These are phyloP conservation scores for Caenorhabditis afra DNA, from an alignment of 2,888 invertebrate genomes.

Conservation along the genomic window DNA sequence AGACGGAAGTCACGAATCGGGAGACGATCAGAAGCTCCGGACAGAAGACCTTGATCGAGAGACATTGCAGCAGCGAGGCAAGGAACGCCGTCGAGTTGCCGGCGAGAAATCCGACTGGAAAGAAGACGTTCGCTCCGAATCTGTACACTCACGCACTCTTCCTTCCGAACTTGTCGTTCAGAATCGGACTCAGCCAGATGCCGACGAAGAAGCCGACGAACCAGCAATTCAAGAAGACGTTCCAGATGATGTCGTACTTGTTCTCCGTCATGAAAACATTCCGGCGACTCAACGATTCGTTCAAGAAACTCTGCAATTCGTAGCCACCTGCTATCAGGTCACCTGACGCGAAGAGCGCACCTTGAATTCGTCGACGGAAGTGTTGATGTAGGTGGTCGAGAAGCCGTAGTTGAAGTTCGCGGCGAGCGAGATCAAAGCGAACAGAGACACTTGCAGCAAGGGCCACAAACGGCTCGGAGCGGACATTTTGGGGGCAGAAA, in stretches of 20 bases:
- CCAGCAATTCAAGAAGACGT: constrained; percentile 74
- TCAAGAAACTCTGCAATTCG: constrained; percentile 54
- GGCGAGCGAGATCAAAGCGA: constrained; percentile 61
- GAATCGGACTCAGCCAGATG: constrained; percentile 71
- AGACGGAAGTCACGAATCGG: constrained; percentile 69
- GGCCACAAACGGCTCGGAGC: constrained; percentile 14
- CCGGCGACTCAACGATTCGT: constrained; percentile 51
- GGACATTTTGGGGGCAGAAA: not conserved
- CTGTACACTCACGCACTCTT: constrained; percentile 61
- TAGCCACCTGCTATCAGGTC: not conserved
- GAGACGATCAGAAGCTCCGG: constrained; percentile 70
- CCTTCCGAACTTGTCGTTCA: constrained; percentile 74
- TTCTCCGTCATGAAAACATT: constrained; percentile 57
- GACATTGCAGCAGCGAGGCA: constrained; percentile 63
- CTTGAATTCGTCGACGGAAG: constrained; percentile 72
- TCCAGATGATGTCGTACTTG: constrained; percentile 69
- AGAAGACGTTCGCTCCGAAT: not conserved
- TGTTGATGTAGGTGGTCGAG: constrained; percentile 73
- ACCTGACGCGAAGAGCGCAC: constrained; percentile 16
- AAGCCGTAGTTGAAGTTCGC: constrained; percentile 76
- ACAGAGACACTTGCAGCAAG: constrained; percentile 54
- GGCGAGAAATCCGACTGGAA: constrained; percentile 70
- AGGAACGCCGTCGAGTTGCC: constrained; percentile 66
- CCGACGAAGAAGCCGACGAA: constrained; percentile 75
- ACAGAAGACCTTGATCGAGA: constrained; percentile 58